Conservation (phyloP, 2,797 vertebrate species). For the Myiotriccus ornatus region DNA sequence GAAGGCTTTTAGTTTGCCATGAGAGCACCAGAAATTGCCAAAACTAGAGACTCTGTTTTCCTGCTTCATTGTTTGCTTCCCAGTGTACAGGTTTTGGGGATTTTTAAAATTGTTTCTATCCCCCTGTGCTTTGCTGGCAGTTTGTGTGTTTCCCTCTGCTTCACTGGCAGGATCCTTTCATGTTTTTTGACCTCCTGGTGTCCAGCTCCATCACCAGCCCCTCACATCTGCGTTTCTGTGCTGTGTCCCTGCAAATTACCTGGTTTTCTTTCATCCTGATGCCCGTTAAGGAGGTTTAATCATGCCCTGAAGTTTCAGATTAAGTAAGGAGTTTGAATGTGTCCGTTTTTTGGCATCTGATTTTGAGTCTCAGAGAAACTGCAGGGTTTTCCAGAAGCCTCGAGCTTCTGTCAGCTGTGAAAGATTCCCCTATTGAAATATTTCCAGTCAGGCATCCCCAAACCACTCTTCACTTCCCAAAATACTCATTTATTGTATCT, state of each 20-base stretch:
- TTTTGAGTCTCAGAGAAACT: background rate
- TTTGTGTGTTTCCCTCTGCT: background rate
- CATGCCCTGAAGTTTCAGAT: background rate
- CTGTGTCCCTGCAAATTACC: background rate
- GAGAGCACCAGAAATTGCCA: background rate
- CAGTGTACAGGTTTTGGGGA: background rate
- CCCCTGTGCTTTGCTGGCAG: background rate
- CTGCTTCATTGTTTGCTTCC: background rate
- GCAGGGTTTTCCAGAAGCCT: background rate
- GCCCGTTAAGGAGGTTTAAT: background rate
- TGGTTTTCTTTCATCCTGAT: background rate
- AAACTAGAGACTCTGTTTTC: background rate
- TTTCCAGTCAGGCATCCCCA: background rate
- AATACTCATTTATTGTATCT: background rate
- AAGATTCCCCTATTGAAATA: background rate
- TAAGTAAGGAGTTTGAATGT: background rate
- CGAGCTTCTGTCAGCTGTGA: background rate
- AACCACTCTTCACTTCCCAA: background rate
- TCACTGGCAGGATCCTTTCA: background rate
- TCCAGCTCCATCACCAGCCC: background rate
- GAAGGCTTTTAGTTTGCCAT: background rate
- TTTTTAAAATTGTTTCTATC: background rate
- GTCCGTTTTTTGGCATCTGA: background rate
- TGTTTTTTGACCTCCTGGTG: background rate
- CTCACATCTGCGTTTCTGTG: background rate